Evolutionary conservation across 2,797 vertebrate genomes (phyloP).

Genomic region (Girardinus metallicus): DNA sequence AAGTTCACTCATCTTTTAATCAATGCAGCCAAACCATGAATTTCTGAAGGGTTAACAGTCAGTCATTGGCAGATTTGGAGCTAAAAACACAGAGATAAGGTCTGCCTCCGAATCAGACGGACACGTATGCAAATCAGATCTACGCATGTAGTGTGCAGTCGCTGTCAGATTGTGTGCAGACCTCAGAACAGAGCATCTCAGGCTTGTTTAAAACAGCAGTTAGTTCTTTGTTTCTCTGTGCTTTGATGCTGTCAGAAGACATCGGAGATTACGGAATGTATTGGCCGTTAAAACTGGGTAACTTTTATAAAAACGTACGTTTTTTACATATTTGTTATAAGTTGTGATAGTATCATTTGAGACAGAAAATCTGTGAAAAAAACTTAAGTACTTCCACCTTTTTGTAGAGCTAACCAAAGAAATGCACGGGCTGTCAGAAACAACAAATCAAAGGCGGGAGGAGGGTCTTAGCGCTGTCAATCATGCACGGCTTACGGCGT

Average conservation of each 20-base stretch:
- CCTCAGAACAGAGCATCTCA: conserved; percentile 29
- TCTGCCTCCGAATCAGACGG: conserved; percentile 55
- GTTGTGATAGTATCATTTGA: no score
- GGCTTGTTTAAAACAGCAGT: background rate
- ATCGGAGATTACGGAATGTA: background rate
- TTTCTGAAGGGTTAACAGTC: conserved; percentile 79
- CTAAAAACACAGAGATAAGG: conserved; percentile 70
- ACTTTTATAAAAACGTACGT: no score
- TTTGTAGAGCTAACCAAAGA: no score
- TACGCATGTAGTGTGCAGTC: conserved; percentile 15
- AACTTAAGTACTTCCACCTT: no score
- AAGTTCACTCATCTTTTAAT: conserved; percentile 83
- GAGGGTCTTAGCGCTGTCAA: no score
- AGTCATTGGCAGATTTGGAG: conserved; percentile 62
- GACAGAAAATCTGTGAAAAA: no score
- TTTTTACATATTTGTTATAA: no score
- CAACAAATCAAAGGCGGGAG: no score
- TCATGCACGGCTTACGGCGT: no score
- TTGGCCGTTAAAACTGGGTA: background rate
- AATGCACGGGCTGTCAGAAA: no score
- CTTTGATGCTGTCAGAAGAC: background rate
- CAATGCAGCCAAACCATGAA: conserved; percentile 77
- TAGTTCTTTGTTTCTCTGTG: background rate
- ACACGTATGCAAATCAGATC: conserved; percentile 68
- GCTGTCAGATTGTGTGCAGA: conserved; percentile 45